Conservation (phyloP, 1,140 invertebrate genomes). For the Sipha flava region DNA sequence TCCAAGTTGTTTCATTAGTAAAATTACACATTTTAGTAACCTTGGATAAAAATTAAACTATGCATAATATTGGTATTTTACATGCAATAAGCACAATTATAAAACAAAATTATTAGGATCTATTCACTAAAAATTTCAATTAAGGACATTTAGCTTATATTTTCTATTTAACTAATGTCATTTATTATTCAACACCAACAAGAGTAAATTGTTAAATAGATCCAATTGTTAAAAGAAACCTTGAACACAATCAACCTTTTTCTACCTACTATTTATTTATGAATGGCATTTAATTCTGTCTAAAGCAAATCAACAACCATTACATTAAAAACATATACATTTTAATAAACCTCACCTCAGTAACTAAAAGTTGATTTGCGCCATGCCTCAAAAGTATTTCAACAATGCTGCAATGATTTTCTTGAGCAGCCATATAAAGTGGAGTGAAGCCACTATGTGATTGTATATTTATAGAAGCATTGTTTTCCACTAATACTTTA, state of each 20-base stretch:
- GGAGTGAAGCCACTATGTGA: constrained; percentile 97
- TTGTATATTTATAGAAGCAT: constrained; percentile 92
- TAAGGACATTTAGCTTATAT: constrained; percentile 16
- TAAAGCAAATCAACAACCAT: not conserved
- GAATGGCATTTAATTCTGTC: not conserved
- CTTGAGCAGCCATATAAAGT: constrained; percentile 98
- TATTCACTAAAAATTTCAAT: constrained; percentile 1
- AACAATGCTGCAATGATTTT: constrained; percentile 93
- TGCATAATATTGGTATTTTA: not conserved
- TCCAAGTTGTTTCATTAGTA: not conserved
- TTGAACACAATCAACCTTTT: constrained; percentile 4
- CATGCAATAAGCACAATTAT: not conserved
- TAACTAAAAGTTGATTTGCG: constrained; percentile 92
- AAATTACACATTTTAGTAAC: not conserved
- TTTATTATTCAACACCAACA: constrained; percentile 20
- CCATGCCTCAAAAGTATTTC: constrained; percentile 84
- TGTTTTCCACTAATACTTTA: constrained; percentile 74
- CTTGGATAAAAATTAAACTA: not conserved
- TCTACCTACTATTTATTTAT: constrained; percentile 4
- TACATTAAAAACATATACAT: not conserved
- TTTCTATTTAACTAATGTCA: not conserved
- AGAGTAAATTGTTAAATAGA: constrained; percentile 8
- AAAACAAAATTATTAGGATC: not conserved
- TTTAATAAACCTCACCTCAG: constrained; percentile 60
- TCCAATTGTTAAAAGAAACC: not conserved